These are phyloP conservation scores for Magallana gigas DNA, from an alignment of 1,140 invertebrate species.

Conservation along the genomic window DNA sequence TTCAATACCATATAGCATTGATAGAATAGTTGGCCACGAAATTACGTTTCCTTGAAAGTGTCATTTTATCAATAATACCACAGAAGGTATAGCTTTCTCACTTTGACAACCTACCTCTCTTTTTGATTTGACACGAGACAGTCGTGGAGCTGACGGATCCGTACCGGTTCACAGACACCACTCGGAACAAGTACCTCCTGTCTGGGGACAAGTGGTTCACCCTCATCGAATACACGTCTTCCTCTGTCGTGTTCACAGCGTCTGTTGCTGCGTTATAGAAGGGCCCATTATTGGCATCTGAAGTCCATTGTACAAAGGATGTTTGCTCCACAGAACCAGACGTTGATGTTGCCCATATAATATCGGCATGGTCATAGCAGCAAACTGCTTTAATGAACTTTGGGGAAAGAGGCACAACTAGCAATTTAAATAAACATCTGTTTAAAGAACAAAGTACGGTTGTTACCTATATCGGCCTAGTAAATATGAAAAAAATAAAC, in stretches of 20 bases:
- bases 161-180: not conserved
- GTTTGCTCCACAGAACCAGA: not conserved
- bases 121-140: not conserved
- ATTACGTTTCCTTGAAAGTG: not conserved
- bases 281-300: not conserved
- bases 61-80: not conserved
- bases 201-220: not conserved
- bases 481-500: too few relatives aligned
- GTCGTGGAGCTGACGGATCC: not conserved
- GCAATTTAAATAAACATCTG: too few relatives aligned
- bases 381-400: not conserved
- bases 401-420: not conserved
- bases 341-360: not conserved
- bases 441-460: too few relatives aligned
- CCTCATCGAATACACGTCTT: not conserved
- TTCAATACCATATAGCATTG: too few relatives aligned
- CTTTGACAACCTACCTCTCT: too few relatives aligned
- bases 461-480: too few relatives aligned
- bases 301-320: not conserved
- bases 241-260: not conserved
- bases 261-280: not conserved
- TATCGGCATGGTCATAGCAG: not conserved
- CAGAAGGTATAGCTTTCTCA: not conserved
- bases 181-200: not conserved
- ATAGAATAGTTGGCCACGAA: not conserved